Evolutionary conservation across 2,113 vertebrate species (phyloP).

Genomic region (Camelus dromedarius): DNA sequence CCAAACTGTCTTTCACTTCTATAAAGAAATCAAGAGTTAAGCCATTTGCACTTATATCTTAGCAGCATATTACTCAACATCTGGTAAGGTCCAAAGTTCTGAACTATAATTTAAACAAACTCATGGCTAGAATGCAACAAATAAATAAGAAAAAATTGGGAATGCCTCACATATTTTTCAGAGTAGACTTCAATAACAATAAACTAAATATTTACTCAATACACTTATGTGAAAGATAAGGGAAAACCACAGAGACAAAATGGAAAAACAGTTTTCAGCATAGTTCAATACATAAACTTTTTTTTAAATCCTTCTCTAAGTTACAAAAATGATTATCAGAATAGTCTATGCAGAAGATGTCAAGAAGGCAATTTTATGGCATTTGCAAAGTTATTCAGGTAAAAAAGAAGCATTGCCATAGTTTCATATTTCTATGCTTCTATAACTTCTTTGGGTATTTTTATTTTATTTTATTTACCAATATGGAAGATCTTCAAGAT

Average conservation of each 20-base stretch:
- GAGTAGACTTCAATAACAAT: conserved; percentile 78
- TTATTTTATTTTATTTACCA: not conserved
- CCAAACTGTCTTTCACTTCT: conserved; percentile 55
- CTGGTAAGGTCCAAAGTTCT: not conserved
- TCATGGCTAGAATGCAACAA: not conserved
- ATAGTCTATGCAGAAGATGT: not conserved
- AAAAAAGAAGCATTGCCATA: not conserved
- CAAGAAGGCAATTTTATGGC: conserved; percentile 27
- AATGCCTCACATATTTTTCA: conserved; percentile 75
- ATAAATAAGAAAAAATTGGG: conserved; percentile 20
- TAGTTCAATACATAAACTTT: not conserved
- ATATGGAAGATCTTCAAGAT: not conserved
- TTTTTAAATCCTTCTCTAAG: not conserved
- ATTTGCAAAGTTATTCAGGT: not conserved
- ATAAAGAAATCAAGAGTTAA: conserved; percentile 53
- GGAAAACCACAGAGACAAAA: conserved; percentile 61
- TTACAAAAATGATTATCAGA: conserved; percentile 27
- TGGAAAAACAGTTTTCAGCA: conserved; percentile 66
- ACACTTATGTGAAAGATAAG: conserved; percentile 45
- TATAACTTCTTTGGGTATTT: not conserved
- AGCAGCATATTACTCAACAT: conserved; percentile 47
- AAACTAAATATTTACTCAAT: conserved; percentile 84
- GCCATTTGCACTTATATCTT: conserved; percentile 43
- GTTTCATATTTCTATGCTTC: not conserved
- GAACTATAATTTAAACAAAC: conserved; percentile 5